Base-by-base conservation (phyloP, 2,113 vertebrate genomes). In the Cephalopholis sonnerati region DNA sequence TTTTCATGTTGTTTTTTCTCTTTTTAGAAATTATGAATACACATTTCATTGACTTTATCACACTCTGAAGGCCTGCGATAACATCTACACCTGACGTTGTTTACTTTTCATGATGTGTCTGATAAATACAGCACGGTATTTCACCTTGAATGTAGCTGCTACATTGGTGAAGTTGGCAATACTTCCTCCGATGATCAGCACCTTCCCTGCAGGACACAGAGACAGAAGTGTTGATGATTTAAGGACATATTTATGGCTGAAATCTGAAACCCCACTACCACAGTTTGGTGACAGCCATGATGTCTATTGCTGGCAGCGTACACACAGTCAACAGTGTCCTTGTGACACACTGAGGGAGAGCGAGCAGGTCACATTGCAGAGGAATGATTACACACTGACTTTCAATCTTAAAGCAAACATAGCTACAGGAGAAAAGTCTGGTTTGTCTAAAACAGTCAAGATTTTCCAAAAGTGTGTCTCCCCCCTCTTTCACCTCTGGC, bases 111-210 rank as follows among this genome's bases (percentile, higher is more conserved):
- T 24, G 3, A 2, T 20, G 24, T 70, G n/a, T 36, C 4, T 77
- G 18, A 50, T 65, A 59, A 74, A 71, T 8, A 50, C 16, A 32
- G 50, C 1, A 25, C 10, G 11, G 6, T 9, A 1, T 51, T 78
- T 92, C 59, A 99, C 98, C 96, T 99, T 99, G 86, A 99, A 99
- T 0, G 98, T 99, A 71, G 98, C 98, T 32, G 98, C 98, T 36
- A 99, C 98, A 0, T 99, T 99, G 64, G 98, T 99, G 89, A 99
- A 99, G 93, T 99, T 99, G 16, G 98, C 98, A 27, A 99, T 99
- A 92, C 98, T 99, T 86, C 98, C 98, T 46, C 98, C 98, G 0
- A 99, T 99, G 90, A 99, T 99, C 63, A 99, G 94, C 66, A 99
- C 97, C 94, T 99, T 99, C 69, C 98, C 98, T 99, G 87, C 1